A percentile compares a stretch with the other conserved stretches of the same genome.
Conservation (phyloP, 2,113 vertebrate species). For the Microtus oregoni region DNA sequence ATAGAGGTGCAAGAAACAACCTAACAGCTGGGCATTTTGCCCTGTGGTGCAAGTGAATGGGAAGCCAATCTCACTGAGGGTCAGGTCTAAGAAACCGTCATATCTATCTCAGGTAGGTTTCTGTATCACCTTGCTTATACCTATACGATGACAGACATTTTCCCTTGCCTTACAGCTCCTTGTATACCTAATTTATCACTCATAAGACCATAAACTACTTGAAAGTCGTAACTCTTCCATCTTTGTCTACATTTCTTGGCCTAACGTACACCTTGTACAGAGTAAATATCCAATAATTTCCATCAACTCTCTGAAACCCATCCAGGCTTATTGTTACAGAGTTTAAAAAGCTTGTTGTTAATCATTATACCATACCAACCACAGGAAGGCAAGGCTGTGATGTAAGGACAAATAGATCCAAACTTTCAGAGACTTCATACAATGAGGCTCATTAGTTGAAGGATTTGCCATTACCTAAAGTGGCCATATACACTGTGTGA, state of each 20-base stretch:
- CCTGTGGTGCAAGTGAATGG: not conserved
- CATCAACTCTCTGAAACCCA: not conserved
- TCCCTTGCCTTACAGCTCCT: not conserved
- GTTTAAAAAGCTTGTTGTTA: not conserved
- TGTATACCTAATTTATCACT: not conserved
- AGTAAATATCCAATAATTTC: not conserved
- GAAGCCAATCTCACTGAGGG: not conserved
- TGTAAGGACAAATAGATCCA: not conserved
- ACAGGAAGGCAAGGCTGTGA: not conserved
- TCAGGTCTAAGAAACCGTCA: not conserved
- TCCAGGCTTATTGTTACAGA: not conserved
- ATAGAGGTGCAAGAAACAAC: not conserved
- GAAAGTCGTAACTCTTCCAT: not conserved
- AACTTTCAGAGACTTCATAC: not conserved
- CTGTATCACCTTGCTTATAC: not conserved
- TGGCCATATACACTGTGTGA: not conserved
- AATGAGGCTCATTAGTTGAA: not conserved
- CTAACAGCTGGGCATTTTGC: not conserved
- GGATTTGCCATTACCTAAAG: not conserved
- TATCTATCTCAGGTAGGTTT: not conserved
- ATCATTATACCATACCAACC: not conserved
- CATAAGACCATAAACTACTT: slow-evolving; percentile 24
- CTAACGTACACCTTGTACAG: not conserved
- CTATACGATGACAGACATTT: not conserved
- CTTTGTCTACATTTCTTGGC: slow-evolving; percentile 17